A percentile compares a stretch with the other conserved stretches of the same genome.
phyloP scores from a whole-genome alignment of 2,888 invertebrate species.

The Philereme vetulata region DNA sequence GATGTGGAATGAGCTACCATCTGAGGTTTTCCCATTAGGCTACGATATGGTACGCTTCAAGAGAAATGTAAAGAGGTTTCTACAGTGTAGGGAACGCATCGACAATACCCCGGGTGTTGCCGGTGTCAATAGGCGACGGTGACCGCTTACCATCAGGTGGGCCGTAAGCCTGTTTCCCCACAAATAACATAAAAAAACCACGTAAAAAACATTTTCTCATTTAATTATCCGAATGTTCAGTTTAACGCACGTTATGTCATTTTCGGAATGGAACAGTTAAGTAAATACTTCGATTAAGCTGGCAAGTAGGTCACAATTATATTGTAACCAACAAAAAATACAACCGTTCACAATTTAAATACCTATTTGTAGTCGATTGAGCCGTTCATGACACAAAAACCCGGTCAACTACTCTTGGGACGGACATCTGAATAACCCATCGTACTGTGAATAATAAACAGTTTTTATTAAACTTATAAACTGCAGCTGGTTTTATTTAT shows the following conservation, averaged over 20 bases:
- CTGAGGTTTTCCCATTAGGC: too few species aligned
- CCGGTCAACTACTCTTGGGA: background rate
- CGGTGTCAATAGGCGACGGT: too few species aligned
- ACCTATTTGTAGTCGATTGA: constrained; percentile 10
- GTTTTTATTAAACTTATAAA: background rate
- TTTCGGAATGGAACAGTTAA: constrained; percentile 8
- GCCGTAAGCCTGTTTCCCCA: too few species aligned
- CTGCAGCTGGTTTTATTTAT: too few species aligned
- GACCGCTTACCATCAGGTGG: too few species aligned
- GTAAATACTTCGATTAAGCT: constrained; percentile 9
- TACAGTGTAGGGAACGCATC: too few species aligned
- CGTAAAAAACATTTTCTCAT: background rate
- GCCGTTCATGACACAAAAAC: constrained; percentile 2
- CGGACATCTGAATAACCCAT: background rate
- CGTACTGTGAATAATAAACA: background rate
- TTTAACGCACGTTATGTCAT: constrained; percentile 9
- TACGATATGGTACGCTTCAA: too few species aligned
- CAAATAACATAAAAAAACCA: too few species aligned
- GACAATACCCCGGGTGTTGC: too few species aligned
- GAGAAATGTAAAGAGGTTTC: too few species aligned
- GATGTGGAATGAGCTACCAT: too few species aligned
- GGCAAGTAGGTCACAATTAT: constrained; percentile 9
- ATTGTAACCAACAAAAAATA: background rate
- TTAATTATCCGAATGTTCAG: constrained; percentile 1
- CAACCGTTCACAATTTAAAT: background rate